phyloP scores from a whole-genome alignment of 2,113 vertebrate genomes.

The Microtus montanus region DNA sequence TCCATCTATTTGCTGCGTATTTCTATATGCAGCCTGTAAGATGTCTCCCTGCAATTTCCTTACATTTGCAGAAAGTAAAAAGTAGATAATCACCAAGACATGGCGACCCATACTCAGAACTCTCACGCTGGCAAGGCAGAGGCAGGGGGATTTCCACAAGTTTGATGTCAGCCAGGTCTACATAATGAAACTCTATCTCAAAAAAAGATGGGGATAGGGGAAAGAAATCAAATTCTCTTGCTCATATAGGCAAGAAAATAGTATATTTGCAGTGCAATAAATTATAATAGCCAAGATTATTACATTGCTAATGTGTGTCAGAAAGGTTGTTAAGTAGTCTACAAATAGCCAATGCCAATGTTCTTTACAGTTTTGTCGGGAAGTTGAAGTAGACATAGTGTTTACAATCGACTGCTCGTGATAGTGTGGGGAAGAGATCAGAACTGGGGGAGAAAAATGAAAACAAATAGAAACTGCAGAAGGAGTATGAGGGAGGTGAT shows the following conservation, averaged over 20 bases:
- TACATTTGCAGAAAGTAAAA: background rate
- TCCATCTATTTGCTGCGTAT: background rate
- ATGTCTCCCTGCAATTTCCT: background rate
- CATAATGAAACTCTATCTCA: background rate
- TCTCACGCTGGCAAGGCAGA: background rate
- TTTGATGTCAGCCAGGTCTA: background rate
- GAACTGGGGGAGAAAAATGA: background rate
- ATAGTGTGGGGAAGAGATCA: background rate
- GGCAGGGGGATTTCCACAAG: background rate
- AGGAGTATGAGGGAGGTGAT: background rate
- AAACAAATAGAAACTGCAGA: background rate
- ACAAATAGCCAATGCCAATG: background rate
- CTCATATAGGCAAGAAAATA: background rate
- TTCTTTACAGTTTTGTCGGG: background rate
- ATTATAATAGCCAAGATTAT: background rate
- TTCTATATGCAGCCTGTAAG: background rate
- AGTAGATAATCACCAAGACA: background rate
- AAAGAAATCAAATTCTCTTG: conserved; percentile 23
- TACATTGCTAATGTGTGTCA: background rate
- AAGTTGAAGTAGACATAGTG: background rate
- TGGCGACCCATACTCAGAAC: background rate
- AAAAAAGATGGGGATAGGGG: accelerated
- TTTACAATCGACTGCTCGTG: background rate
- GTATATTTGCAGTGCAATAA: background rate
- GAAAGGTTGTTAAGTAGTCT: background rate